phyloP scores from a whole-genome alignment of 1,140 invertebrate species.

The Andricus grossulariae region DNA sequence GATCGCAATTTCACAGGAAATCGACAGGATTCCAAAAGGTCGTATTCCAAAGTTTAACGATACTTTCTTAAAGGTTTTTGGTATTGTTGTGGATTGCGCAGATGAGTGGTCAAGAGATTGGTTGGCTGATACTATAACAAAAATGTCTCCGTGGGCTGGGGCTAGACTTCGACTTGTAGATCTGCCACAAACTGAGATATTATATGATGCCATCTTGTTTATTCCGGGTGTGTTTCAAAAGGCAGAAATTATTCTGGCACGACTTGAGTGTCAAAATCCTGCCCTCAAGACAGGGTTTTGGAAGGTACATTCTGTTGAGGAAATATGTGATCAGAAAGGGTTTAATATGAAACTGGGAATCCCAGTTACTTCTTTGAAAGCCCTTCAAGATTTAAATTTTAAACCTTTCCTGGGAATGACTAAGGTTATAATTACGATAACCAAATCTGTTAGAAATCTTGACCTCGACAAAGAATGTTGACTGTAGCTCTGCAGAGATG shows the following conservation, averaged over 20 bases:
- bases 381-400: background rate
- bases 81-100: background rate
- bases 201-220: background rate
- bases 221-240: background rate
- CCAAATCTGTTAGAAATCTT: too few relatives aligned
- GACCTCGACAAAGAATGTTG: background rate
- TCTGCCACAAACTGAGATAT: background rate
- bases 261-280: too few relatives aligned
- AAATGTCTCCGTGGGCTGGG: background rate
- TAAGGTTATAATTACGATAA: background rate
- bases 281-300: too few relatives aligned
- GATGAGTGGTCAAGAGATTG: slow-evolving; percentile 1
- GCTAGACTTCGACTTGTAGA: background rate
- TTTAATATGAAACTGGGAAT: background rate
- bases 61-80: background rate
- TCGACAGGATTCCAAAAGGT: background rate
- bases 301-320: too few relatives aligned
- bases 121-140: background rate
- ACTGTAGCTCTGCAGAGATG: background rate
- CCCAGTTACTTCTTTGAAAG: background rate
- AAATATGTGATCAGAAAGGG: background rate
- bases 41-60: background rate
- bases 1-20: background rate
- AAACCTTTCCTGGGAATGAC: background rate
- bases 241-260: background rate